Conservation (phyloP, 2,797 vertebrate species). For the Vespertilio murinus region DNA sequence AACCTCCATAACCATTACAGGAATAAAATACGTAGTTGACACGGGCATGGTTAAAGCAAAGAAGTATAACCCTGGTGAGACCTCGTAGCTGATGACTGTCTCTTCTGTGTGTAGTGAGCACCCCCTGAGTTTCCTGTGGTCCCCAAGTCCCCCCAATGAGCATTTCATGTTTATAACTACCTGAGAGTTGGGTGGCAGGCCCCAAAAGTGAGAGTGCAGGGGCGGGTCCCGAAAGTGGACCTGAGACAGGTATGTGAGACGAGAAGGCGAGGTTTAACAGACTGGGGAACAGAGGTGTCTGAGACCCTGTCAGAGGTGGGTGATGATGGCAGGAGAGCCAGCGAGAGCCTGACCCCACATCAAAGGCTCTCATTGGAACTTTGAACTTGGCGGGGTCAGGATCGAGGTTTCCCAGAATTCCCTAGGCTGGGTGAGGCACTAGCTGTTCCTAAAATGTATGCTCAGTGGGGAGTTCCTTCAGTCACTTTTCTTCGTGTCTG, state of each 20-base stretch:
- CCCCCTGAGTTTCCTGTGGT: not conserved
- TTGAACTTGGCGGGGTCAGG: not conserved
- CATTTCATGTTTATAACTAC: not conserved
- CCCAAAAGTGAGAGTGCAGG: not conserved
- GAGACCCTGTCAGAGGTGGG: not conserved
- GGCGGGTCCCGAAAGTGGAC: not conserved
- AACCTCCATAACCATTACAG: slow-evolving; percentile 96
- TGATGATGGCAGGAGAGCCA: not conserved
- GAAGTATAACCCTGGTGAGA: slow-evolving; percentile 94
- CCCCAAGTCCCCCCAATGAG: not conserved
- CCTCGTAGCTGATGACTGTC: slow-evolving; percentile 39
- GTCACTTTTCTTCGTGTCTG: not conserved
- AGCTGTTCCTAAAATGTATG: not conserved
- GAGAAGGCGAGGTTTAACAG: not conserved
- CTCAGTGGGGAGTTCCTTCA: not conserved
- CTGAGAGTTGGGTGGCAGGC: not conserved
- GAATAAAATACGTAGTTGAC: slow-evolving; percentile 96
- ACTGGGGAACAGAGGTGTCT: not conserved
- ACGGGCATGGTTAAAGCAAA: slow-evolving; percentile 99
- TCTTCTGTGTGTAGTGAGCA: slow-evolving; percentile 1
- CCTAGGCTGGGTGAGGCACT: not conserved
- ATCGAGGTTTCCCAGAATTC: not conserved
- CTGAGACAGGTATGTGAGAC: not conserved
- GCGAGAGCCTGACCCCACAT: not conserved
- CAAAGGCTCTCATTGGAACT: not conserved